phyloP scores from a whole-genome alignment of 2,888 invertebrate species.

The Caenorhabditis plicata region DNA sequence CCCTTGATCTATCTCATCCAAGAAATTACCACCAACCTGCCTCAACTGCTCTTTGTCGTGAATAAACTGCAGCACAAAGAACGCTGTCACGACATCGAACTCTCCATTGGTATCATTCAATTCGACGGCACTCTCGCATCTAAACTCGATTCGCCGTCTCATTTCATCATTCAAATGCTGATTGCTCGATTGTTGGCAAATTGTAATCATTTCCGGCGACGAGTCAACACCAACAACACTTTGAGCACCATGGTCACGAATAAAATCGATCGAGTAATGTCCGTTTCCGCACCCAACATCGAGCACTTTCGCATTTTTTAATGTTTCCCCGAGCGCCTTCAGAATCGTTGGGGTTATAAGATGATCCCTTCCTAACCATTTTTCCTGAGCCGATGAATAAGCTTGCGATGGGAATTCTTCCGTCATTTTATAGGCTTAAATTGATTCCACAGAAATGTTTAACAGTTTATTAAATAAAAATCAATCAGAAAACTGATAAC shows the following conservation, averaged over 20 bases:
- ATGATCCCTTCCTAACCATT: conserved; percentile 26
- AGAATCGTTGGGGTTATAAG: conserved; percentile 14
- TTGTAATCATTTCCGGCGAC: conserved; percentile 20
- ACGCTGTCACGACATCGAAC: conserved; percentile 19
- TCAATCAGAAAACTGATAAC: neutral
- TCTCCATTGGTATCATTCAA: conserved; percentile 5
- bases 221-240: conserved; percentile 21
- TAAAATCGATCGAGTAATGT: conserved; percentile 7
- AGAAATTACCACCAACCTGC: too few species aligned
- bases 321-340: neutral
- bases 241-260: conserved; percentile 14
- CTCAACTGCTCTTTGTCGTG: conserved; percentile 15
- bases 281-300: conserved; percentile 33
- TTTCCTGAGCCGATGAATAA: conserved; percentile 25
- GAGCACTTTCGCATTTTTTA: conserved; percentile 9
- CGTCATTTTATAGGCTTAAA: neutral
- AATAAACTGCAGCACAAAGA: conserved; percentile 28
- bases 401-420: conserved; percentile 17
- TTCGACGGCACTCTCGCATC: conserved; percentile 8
- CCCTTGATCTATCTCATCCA: too few species aligned
- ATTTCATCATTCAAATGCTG: neutral
- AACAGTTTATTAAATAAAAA: neutral
- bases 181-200: too few species aligned
- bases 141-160: neutral
- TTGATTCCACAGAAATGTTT: neutral